Evolutionary conservation across 2,113 vertebrate genomes (phyloP), one percentile per base, ranked within the genome.

Genomic region (Grallaria varia): DNA sequence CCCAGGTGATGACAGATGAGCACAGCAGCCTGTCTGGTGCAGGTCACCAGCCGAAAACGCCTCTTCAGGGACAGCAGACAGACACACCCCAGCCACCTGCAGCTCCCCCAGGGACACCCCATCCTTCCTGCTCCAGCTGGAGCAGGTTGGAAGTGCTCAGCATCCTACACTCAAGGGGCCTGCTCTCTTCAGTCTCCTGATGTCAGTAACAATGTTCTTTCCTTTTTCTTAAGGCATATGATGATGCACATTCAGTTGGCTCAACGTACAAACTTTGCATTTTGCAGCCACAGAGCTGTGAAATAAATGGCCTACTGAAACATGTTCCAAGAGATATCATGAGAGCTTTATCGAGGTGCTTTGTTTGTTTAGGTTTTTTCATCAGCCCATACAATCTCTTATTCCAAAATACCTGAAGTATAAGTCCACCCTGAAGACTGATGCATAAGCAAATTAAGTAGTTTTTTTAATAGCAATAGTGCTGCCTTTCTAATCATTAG

Each of bases 401-500:
- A 4, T 49, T 80, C 56, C 63, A 81, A 89, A 95, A 85, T 77
- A 89, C 20, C 19, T 68, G 3, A 69, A 83, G 30, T 56, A 19
- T 7, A 69, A 59, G 22, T 66, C 73, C 86, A 74, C 28, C 49
- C 37, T 73, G 52, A 79, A 94, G 44, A 22, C 78, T 50, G 84
- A 94, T 62, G 68, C 23, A 22, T 21, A 83, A 93, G 33, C 84
- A 92, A 96, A 90, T n/a, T 67, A 72, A 56, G 64, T 20, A 33
- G 7, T 18, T 47, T 80, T 80, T 87, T 67, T 53, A 1, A 53
- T 62, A 68, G 39, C 52, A 93, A 52, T 84, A 95, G 69, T 39
- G 7, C 28, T 66, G 49, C 42, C 22, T 87, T 73, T 87, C 59
- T 93, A 95, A 97, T 96, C 91, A 84, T 82, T 88, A 93, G 73